A percentile compares a stretch with the other conserved stretches of the same genome.
phyloP scores from a whole-genome alignment of 2,113 vertebrate genomes.

The Aspidoscelis tigris region DNA sequence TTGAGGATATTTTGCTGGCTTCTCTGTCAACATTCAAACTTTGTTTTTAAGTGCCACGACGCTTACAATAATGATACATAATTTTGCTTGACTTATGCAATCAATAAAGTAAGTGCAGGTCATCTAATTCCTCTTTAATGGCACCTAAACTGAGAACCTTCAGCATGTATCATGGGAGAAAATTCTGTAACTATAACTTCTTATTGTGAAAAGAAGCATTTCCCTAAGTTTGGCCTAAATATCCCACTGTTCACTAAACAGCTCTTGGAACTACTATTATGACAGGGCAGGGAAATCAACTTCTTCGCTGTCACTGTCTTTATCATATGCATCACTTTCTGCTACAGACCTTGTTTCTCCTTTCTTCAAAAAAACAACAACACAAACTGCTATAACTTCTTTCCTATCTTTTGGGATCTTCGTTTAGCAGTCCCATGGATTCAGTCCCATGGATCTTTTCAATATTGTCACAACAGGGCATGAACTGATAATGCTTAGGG shows the following conservation, averaged over 20 bases:
- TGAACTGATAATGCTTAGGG: not conserved
- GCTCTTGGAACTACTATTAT: not conserved
- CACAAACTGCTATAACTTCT: not conserved
- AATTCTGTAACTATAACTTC: not conserved
- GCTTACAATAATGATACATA: not conserved
- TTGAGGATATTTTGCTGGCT: slow-evolving; percentile 8
- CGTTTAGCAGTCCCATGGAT: not conserved
- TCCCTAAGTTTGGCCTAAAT: not conserved
- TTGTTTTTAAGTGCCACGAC: not conserved
- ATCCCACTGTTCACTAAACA: not conserved
- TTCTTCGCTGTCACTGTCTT: not conserved
- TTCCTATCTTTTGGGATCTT: not conserved
- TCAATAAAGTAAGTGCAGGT: not conserved
- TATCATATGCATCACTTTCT: not conserved
- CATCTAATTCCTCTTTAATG: not conserved
- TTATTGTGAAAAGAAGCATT: not conserved
- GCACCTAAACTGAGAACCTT: not conserved
- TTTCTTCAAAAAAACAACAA: not conserved
- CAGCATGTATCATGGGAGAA: not conserved
- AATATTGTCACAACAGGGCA: not conserved
- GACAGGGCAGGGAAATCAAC: not conserved
- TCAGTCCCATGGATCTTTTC: not conserved
- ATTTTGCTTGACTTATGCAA: slow-evolving; percentile 4
- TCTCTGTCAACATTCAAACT: not conserved
- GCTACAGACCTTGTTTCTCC: not conserved